Evolutionary conservation across 2,888 invertebrate genomes (phyloP).

Genomic region (Latrodectus elegans): DNA sequence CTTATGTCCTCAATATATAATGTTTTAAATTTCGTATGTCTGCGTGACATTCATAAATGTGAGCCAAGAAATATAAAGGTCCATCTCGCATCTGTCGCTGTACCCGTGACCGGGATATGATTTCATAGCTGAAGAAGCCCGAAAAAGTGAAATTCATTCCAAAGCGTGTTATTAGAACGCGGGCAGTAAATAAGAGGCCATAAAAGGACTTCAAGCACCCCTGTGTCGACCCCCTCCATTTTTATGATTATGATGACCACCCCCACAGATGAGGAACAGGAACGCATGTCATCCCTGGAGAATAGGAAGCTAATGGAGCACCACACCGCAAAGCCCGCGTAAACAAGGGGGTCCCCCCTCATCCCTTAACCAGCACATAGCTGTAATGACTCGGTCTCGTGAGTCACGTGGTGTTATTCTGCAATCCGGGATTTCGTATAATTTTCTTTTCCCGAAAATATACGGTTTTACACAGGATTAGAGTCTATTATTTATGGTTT

Average conservation of each 20-base stretch:
- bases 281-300: neutral
- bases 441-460: slow-evolving; percentile 5
- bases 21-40: too few relatives aligned
- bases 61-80: too few relatives aligned
- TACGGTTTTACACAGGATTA: slow-evolving; percentile 5
- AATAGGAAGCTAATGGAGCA: neutral
- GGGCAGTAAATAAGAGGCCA: too few relatives aligned
- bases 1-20: too few relatives aligned
- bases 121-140: too few relatives aligned
- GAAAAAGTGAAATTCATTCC: too few relatives aligned
- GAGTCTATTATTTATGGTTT: neutral
- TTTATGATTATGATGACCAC: neutral
- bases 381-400: neutral
- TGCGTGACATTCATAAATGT: too few relatives aligned
- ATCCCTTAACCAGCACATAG: neutral
- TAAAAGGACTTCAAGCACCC: too few relatives aligned
- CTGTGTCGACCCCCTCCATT: neutral
- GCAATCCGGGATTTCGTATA: neutral
- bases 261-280: neutral
- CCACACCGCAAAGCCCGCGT: neutral
- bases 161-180: too few relatives aligned
- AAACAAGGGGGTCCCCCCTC: neutral
- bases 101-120: too few relatives aligned
- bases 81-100: too few relatives aligned
- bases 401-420: neutral